These are phyloP conservation scores for Caenorhabditis imperialis DNA, from an alignment of 2,888 invertebrate species.

Conservation along the genomic window DNA sequence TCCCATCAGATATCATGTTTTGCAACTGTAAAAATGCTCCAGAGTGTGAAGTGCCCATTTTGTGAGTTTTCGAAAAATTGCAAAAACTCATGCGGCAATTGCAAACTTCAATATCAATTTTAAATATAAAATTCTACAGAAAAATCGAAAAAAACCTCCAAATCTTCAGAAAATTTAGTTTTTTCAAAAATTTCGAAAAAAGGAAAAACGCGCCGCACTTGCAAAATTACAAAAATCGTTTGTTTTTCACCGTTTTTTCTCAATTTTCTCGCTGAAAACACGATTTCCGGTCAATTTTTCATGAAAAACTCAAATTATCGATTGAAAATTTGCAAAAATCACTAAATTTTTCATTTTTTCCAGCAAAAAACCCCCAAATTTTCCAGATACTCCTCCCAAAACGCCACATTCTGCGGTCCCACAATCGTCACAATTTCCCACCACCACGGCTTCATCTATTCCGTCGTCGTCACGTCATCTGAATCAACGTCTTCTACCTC, in stretches of 20 bases:
- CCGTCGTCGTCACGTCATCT: constrained; percentile 28
- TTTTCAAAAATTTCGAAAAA: no score
- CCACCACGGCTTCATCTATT: constrained; percentile 30
- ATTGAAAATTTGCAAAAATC: no score
- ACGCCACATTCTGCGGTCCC: constrained; percentile 23
- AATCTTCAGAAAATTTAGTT: not conserved
- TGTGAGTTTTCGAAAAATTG: constrained; percentile 20
- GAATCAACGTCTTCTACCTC: not conserved
- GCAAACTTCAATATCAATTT: no score
- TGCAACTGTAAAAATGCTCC: constrained; percentile 34
- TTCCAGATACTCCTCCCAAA: constrained; percentile 13
- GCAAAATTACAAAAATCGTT: no score
- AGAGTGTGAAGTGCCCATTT: constrained; percentile 14
- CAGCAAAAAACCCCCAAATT: not conserved
- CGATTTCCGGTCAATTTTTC: not conserved
- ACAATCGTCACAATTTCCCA: constrained; percentile 34
- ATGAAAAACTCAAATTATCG: no score
- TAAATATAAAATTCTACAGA: no score
- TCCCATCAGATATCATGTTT: constrained; percentile 1
- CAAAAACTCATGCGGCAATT: no score
- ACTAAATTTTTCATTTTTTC: no score
- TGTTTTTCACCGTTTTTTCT: no score
- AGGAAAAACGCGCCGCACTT: no score
- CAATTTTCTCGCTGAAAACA: not conserved
- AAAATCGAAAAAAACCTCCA: no score